Conservation (phyloP, 2,113 vertebrate genomes). For the Eublepharis macularius region DNA sequence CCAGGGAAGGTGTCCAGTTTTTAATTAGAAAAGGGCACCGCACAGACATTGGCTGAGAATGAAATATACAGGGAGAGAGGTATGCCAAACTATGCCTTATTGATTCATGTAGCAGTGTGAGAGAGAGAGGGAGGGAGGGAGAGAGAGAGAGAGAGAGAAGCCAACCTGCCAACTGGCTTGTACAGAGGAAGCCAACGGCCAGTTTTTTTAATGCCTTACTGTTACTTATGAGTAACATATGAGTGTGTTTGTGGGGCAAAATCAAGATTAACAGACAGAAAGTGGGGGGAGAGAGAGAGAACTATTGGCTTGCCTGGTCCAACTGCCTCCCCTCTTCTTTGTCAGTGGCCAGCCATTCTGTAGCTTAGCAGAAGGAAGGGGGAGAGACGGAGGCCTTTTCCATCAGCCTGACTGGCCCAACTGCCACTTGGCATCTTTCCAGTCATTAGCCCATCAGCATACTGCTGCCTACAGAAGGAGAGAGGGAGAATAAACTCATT, state of each 20-base stretch:
- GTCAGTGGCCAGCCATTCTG: too few species aligned
- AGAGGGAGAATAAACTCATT: too few species aligned
- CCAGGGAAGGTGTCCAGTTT: conserved; percentile 32
- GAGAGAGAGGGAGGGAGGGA: neutral
- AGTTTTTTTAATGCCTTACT: accelerated
- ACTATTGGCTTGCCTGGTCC: too few species aligned
- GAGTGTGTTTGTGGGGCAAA: accelerated
- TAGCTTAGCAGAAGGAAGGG: too few species aligned
- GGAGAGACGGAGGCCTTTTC: too few species aligned
- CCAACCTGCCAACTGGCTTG: conserved; percentile 12
- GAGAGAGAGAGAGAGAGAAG: neutral
- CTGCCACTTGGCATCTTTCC: too few species aligned
- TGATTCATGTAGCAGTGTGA: conserved; percentile 11
- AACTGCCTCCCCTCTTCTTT: too few species aligned
- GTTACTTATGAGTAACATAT: neutral
- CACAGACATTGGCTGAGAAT: conserved; percentile 11
- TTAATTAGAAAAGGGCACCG: conserved; percentile 48
- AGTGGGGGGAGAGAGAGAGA: too few species aligned
- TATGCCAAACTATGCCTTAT: conserved; percentile 7
- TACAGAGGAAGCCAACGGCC: neutral
- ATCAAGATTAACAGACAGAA: neutral
- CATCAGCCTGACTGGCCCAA: too few species aligned
- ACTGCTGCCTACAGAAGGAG: too few species aligned
- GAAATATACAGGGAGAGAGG: conserved; percentile 20
- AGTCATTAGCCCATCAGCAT: too few species aligned